Percentiles rank a stretch among this genome's conserved stretches.
Conservation (phyloP, 2,888 invertebrate genomes). For the Lasius platythorax region DNA sequence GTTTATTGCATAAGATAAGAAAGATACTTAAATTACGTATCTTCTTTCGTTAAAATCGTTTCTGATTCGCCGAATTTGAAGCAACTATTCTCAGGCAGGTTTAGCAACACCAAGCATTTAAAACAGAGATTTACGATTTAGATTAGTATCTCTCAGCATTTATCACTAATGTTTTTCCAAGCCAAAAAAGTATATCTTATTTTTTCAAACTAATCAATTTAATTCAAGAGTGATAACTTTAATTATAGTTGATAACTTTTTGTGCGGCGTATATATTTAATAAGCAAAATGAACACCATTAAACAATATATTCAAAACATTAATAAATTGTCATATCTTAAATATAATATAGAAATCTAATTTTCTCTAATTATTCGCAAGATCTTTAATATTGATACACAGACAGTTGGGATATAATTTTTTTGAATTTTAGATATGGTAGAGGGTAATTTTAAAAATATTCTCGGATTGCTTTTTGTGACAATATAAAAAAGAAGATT, state of each 20-base stretch:
- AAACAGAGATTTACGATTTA: not conserved
- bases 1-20: not conserved
- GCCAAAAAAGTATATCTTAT: not conserved
- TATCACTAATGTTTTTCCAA: not conserved
- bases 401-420: not conserved
- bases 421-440: not conserved
- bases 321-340: not conserved
- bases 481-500: not conserved
- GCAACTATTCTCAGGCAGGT: not conserved
- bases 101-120: not conserved
- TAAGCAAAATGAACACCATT: not conserved
- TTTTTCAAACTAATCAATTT: not conserved
- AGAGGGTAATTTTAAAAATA: not conserved
- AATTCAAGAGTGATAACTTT: not conserved
- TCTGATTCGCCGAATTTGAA: not conserved
- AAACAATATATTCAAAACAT: not conserved
- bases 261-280: not conserved
- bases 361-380: not conserved
- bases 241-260: not conserved
- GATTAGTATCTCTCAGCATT: not conserved
- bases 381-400: not conserved
- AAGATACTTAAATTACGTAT: not conserved
- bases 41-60: not conserved
- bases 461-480: not conserved
- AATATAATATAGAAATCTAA: not conserved